phyloP scores from a whole-genome alignment of 2,888 invertebrate species.

The Acanthosepion lycidas region DNA sequence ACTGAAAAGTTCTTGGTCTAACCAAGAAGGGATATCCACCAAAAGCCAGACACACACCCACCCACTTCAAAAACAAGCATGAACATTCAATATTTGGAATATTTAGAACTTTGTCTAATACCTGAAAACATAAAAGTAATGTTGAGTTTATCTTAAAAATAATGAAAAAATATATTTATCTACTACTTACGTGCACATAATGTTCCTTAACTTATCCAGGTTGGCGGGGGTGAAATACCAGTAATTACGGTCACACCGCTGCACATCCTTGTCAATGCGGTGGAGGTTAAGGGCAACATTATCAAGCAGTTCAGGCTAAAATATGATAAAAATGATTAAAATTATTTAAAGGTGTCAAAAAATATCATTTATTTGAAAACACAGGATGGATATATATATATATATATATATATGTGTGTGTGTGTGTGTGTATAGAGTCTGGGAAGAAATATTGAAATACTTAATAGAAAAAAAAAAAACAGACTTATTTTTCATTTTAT shows the following conservation, averaged over 20 bases:
- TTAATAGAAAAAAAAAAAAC: background rate
- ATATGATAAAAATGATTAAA: background rate
- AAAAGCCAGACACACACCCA: no score
- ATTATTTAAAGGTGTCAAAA: no score
- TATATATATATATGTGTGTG: no score
- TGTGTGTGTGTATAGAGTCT: background rate
- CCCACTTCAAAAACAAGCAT: no score
- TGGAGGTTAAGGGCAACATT: slow-evolving; percentile 87
- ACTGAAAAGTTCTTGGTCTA: no score
- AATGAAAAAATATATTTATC: no score
- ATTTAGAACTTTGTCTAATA: background rate
- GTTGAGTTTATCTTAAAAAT: background rate
- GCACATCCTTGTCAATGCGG: slow-evolving; percentile 96
- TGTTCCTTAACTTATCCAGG: slow-evolving; percentile 91
- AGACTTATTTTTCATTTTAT: no score
- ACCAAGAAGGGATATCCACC: no score
- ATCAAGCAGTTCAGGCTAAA: slow-evolving; percentile 85
- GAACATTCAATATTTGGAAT: no score
- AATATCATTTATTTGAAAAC: no score
- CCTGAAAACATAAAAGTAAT: background rate
- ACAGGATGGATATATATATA: no score
- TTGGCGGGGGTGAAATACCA: slow-evolving; percentile 92
- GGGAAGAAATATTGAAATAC: background rate
- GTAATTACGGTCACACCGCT: slow-evolving; percentile 94
- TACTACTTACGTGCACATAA: slow-evolving; percentile 90